Evolutionary conservation across 64 coral and sea anemone genomes (phyloP).

Genomic region (Trachythela sp.): DNA sequence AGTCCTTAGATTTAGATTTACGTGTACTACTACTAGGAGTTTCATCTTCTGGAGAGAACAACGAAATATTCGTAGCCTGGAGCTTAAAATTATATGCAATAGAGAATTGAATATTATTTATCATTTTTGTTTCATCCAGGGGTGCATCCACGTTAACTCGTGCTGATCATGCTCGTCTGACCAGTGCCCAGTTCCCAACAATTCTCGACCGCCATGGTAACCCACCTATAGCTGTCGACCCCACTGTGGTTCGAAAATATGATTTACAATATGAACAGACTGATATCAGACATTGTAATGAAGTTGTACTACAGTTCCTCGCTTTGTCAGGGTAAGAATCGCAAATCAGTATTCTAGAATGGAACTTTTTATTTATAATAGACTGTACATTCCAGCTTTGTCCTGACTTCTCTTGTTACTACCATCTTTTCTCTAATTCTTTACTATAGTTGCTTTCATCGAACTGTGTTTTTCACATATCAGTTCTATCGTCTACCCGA

Average conservation of each 20-base stretch:
- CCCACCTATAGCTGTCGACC: conserved; percentile 64
- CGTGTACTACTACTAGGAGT: too few relatives aligned
- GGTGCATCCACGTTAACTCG: conserved; percentile 56
- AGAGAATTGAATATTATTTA: too few relatives aligned
- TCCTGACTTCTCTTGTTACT: too few relatives aligned
- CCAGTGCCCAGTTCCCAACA: conserved; percentile 72
- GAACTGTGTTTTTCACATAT: conserved; percentile 87
- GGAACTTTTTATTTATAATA: not conserved
- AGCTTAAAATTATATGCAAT: too few relatives aligned
- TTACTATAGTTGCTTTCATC: conserved; percentile 75
- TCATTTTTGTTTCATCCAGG: not conserved
- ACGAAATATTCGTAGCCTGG: too few relatives aligned
- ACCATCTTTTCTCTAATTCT: not conserved
- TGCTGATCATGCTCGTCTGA: conserved; percentile 73
- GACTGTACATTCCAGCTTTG: too few relatives aligned
- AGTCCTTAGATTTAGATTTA: too few relatives aligned
- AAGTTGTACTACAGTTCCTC: conserved; percentile 89
- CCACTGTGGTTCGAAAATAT: conserved; percentile 52
- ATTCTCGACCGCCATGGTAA: conserved; percentile 92
- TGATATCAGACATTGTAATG: conserved; percentile 72
- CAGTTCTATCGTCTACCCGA: conserved; percentile 92
- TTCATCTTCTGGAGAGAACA: too few relatives aligned
- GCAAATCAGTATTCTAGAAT: not conserved
- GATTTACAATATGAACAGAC: conserved; percentile 63
- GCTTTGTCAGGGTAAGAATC: conserved; percentile 70